Conservation (phyloP, 2,113 vertebrate genomes). For the Rhineura floridana region DNA sequence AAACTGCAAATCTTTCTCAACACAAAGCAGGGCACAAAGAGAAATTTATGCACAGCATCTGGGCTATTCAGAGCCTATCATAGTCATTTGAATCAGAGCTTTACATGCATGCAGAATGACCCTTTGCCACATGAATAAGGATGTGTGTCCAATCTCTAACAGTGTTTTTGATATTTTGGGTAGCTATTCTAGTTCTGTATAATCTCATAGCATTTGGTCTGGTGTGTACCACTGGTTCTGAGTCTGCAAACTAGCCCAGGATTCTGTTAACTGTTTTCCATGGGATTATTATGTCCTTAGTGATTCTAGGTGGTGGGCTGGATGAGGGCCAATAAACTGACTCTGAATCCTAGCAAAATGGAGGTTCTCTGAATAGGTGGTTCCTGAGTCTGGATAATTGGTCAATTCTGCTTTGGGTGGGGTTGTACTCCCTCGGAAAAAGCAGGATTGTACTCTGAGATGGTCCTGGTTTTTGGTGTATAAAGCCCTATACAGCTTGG, state of each 20-base stretch:
- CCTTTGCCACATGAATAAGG: neutral
- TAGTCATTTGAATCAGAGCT: neutral
- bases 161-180: neutral
- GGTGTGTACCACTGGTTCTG: neutral
- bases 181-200: neutral
- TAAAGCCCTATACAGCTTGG: no score
- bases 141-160: neutral
- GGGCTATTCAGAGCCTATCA: neutral
- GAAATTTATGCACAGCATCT: neutral
- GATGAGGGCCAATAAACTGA: no score
- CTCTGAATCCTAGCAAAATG: no score
- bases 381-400: no score
- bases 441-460: no score
- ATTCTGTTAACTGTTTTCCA: neutral
- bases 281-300: neutral
- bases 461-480: no score
- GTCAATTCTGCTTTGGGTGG: no score
- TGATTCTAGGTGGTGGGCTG: no score
- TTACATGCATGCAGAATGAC: neutral
- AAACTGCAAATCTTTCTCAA: neutral
- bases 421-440: no score
- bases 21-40: neutral
- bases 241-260: neutral
- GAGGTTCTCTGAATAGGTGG: no score
- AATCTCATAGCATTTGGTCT: neutral